Conservation (phyloP, 2,797 vertebrate genomes). For the Petrocephalus schoutedeni region DNA sequence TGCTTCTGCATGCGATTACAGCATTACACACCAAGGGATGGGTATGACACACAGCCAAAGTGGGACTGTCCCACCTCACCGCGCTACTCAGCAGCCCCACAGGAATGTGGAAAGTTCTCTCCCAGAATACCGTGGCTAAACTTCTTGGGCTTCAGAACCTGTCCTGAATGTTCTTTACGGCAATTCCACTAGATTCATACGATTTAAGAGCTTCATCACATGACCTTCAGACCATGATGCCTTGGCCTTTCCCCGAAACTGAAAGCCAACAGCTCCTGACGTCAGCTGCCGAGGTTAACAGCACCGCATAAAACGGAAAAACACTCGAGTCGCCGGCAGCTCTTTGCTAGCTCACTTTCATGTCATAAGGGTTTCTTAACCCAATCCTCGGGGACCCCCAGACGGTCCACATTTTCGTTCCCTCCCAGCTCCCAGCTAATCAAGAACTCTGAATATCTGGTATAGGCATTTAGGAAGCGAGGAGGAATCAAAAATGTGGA, state of each 20-base stretch:
- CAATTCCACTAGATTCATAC: not conserved
- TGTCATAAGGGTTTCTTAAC: not conserved
- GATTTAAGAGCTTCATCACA: not conserved
- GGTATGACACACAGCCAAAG: not conserved
- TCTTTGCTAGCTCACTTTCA: not conserved
- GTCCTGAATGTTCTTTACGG: not conserved
- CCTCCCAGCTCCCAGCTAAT: not conserved
- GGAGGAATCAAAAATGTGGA: not conserved
- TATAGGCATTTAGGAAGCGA: not conserved
- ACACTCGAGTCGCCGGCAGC: not conserved
- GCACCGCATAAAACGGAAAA: not conserved
- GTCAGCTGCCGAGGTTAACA: not conserved
- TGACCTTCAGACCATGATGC: not conserved
- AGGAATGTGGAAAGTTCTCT: not conserved
- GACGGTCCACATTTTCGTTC: not conserved
- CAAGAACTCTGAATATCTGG: not conserved
- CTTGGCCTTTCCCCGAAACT: not conserved
- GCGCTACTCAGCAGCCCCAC: not conserved
- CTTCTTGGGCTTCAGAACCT: not conserved
- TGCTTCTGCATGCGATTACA: not conserved
- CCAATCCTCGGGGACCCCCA: not conserved
- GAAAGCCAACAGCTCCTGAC: not conserved
- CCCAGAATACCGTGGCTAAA: not conserved
- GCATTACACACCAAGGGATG: not conserved
- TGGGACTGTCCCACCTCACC: not conserved